Percentiles rank a stretch among this genome's conserved stretches.
phyloP scores from a whole-genome alignment of 2,797 vertebrate genomes.

The Alectoris magna region DNA sequence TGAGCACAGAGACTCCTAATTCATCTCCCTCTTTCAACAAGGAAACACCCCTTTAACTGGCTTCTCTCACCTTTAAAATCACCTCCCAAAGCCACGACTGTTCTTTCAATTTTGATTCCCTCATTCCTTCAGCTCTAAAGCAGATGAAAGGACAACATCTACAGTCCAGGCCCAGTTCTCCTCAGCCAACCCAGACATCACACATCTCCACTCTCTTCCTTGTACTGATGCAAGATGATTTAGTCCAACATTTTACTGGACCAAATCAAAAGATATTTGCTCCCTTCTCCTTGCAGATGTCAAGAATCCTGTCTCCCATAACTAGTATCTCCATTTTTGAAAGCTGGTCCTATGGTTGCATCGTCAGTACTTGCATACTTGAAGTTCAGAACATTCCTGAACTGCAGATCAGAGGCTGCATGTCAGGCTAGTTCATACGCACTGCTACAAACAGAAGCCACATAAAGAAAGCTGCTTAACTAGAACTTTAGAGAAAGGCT shows the following conservation, averaged over 20 bases:
- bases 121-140: neutral
- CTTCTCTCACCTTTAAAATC: neutral
- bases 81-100: neutral
- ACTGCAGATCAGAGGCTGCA: neutral
- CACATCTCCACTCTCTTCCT: conserved; percentile 45
- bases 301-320: neutral
- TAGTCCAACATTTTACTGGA: neutral
- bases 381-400: neutral
- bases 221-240: conserved; percentile 19
- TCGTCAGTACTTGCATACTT: rapidly evolving
- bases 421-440: neutral
- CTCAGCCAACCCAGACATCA: conserved; percentile 1
- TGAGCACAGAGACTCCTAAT: neutral
- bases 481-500: neutral
- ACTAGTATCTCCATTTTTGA: neutral
- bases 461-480: neutral
- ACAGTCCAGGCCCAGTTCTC: neutral
- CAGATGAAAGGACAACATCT: conserved; percentile 12
- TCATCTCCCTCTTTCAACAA: neutral
- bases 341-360: neutral
- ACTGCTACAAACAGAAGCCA: neutral
- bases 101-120: conserved; percentile 15
- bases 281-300: neutral
- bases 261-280: neutral
- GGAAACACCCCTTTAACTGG: neutral